Evolutionary conservation across 64 coral and sea anemone species (phyloP).

Genomic region (Porites lutea): DNA sequence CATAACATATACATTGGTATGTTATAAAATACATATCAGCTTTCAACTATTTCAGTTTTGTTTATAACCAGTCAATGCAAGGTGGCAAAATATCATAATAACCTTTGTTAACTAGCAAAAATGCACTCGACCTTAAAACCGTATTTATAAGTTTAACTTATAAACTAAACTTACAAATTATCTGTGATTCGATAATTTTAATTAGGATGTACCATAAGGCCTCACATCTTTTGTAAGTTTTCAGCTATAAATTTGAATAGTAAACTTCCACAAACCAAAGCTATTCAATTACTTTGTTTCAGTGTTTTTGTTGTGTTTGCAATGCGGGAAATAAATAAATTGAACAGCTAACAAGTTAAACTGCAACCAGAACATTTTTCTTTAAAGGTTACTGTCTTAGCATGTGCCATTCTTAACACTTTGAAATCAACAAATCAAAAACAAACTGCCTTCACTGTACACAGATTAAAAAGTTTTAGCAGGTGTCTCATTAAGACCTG

Average conservation of each 20-base stretch:
- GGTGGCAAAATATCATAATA: constrained; percentile 1
- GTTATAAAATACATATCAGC: not conserved
- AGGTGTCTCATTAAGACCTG: no score
- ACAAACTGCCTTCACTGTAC: not conserved
- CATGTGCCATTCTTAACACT: not conserved
- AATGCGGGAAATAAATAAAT: constrained; percentile 11
- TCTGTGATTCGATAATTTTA: not conserved
- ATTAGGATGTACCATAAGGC: constrained; percentile 12
- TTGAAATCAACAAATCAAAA: constrained; percentile 9
- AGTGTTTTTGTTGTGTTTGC: not conserved
- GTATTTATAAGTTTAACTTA: not conserved
- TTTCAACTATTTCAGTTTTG: constrained; percentile 6
- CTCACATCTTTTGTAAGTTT: not conserved
- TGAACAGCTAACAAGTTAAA: not conserved
- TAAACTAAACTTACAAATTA: constrained; percentile 2
- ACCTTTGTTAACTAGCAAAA: not conserved
- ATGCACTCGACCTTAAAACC: not conserved
- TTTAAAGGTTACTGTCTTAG: not conserved
- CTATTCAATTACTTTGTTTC: constrained; percentile 6
- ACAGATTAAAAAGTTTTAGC: not conserved
- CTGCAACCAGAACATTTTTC: not conserved
- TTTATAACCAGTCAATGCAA: constrained; percentile 8
- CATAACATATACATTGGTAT: not conserved
- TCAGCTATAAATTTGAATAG: constrained; percentile 1
- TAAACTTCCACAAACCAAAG: not conserved